Percentiles rank a stretch among this genome's conserved stretches.
Evolutionary conservation across 2,888 invertebrate species (phyloP).

Genomic region (Biston stratarius): DNA sequence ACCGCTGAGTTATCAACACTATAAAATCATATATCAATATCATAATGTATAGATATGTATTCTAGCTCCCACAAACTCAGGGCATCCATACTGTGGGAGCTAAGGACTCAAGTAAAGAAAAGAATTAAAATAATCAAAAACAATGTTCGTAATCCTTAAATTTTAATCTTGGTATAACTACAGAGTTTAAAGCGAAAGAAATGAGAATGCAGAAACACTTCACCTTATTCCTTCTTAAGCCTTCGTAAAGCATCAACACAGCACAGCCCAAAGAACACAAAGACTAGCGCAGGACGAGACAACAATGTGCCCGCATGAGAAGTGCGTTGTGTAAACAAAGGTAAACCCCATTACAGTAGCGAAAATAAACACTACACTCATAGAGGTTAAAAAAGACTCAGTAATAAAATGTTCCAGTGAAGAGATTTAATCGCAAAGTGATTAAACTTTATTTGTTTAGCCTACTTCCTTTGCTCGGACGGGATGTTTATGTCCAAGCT

Average conservation of each 20-base stretch:
- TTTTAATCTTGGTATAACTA: slow-evolving; percentile 46
- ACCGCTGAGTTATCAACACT: too few species aligned
- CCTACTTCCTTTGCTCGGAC: slow-evolving; percentile 67
- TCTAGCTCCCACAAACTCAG: too few species aligned
- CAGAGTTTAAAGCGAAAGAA: slow-evolving; percentile 26
- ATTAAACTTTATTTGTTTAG: slow-evolving; percentile 71
- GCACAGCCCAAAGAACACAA: slow-evolving; percentile 55
- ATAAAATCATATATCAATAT: too few species aligned
- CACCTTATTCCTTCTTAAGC: slow-evolving; percentile 59
- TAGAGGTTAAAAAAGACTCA: slow-evolving; percentile 44
- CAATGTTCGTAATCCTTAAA: too few species aligned
- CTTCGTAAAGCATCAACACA: slow-evolving; percentile 53
- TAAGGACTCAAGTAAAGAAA: too few species aligned
- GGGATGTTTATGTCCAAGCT: slow-evolving; percentile 74
- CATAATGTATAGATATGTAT: too few species aligned
- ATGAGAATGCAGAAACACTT: slow-evolving; percentile 58
- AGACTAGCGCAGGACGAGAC: slow-evolving; percentile 60
- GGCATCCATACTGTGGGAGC: too few species aligned
- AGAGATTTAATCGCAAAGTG: slow-evolving; percentile 58
- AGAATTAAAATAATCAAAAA: too few species aligned
- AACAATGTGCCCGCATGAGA: slow-evolving; percentile 75
- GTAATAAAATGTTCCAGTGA: slow-evolving; percentile 49
- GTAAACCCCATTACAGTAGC: slow-evolving; percentile 55
- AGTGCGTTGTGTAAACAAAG: slow-evolving; percentile 61
- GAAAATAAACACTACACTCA: slow-evolving; percentile 47